Base-by-base conservation (phyloP, 2,888 invertebrate genomes). In the Rhingia campestris region DNA sequence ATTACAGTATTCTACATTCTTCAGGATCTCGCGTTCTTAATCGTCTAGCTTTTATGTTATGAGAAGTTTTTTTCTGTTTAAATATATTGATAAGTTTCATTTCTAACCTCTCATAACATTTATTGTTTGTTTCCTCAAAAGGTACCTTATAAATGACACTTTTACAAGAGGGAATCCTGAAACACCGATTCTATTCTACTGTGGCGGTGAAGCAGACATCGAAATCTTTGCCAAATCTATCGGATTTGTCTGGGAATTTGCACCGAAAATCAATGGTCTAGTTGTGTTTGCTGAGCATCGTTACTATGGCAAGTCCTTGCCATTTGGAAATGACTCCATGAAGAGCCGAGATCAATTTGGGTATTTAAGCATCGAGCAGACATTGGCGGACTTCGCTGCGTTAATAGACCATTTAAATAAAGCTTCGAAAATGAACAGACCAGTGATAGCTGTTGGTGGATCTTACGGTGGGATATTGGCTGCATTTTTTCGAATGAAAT, bases 381-480 rank as follows among this genome's bases (percentile, higher is more conserved):
- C 99, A 0, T 92, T 99, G 81, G 98, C 97, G 0, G 99, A 99
- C 92, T 99, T 95, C 91, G 97, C 97, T 0, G 93, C 94, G 67
- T 92, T 99, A 45, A 93, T 99, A 43, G 91, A 86, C 0, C 92
- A 86, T 7, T 92, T 93, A 88, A 87, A 87, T 22, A 45, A 32
- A 5, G 86, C 87, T 39, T 88, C 86, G 0, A 67, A 56, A 14
- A 84, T 75, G 39, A 91, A 92, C 5, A 94, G 95, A 87, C 96
- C 97, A 0, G 97, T 99, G 4, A 95, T 99, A 86, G 96, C 96
- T 2, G 94, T 95, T 90, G 95, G 95, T 72, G 95, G 99, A 0
- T 98, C 98, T 0, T 99, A 99, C 90, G 99, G 99, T 0, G 99
- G 99, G 37, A 99, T 99, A 98, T 91, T 99, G 35, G 93, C 99